Percentiles rank a stretch among this genome's conserved stretches.
Conservation (phyloP, 1,140 invertebrate genomes). For the Listronotus oregonensis region DNA sequence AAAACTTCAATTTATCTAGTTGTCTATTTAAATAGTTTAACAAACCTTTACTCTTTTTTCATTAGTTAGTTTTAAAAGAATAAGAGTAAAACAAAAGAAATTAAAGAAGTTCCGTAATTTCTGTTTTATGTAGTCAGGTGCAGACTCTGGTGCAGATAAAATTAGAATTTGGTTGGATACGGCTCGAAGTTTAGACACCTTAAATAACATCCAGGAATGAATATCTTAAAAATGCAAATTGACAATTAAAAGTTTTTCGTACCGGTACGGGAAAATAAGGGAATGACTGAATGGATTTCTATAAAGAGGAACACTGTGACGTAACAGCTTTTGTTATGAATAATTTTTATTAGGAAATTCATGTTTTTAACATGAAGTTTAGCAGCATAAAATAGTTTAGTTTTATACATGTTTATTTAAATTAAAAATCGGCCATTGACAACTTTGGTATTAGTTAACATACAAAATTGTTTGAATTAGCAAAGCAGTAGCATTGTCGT, state of each 20-base stretch:
- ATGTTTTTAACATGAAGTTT: too few species aligned
- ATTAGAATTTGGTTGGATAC: slow-evolving; percentile 32
- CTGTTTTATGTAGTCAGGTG: slow-evolving; percentile 34
- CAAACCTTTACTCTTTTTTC: too few species aligned
- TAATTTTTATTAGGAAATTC: too few species aligned
- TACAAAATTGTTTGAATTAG: too few species aligned
- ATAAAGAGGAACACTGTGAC: background rate
- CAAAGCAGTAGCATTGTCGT: too few species aligned
- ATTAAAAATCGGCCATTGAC: too few species aligned
- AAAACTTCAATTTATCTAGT: too few species aligned
- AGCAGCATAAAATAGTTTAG: too few species aligned
- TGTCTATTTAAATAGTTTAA: too few species aligned
- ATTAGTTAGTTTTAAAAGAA: background rate
- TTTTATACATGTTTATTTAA: too few species aligned
- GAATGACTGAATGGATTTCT: slow-evolving; percentile 11
- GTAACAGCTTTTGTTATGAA: background rate
- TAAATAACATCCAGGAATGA: slow-evolving; percentile 34
- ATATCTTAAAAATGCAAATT: slow-evolving; percentile 38
- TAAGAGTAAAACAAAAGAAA: slow-evolving; percentile 28
- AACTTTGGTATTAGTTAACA: too few species aligned
- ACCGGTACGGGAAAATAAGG: slow-evolving; percentile 17
- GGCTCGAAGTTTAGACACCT: slow-evolving; percentile 34
- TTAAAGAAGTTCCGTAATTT: slow-evolving; percentile 27
- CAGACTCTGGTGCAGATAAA: slow-evolving; percentile 31
- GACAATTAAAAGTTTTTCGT: slow-evolving; percentile 36